Conservation (phyloP, 2,888 invertebrate genomes). For the Sepioteuthis lessoniana region DNA sequence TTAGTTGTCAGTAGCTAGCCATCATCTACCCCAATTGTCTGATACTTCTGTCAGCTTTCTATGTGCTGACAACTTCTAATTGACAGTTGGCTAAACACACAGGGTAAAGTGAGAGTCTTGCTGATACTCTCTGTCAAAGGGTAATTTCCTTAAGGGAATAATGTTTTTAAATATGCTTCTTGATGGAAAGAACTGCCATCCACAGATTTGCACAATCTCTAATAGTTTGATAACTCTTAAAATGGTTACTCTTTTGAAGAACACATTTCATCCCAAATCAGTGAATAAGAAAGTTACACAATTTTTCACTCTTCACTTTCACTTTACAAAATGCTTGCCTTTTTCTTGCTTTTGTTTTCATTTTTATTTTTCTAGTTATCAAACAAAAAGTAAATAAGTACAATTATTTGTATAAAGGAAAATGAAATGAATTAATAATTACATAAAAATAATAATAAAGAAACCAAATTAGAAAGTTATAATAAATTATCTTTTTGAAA, state of each 20-base stretch:
- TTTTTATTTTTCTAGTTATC: too few species aligned
- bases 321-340: too few species aligned
- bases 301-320: too few species aligned
- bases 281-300: too few species aligned
- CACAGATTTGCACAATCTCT: not conserved
- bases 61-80: conserved; percentile 39
- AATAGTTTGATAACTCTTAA: not conserved
- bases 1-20: conserved; percentile 36
- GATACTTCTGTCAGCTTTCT: not conserved
- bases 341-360: too few species aligned
- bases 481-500: too few species aligned
- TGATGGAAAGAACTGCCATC: conserved; percentile 34
- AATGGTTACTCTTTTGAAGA: not conserved
- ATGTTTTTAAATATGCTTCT: conserved; percentile 38
- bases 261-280: too few species aligned
- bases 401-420: too few species aligned
- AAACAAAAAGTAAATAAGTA: too few species aligned
- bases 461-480: too few species aligned
- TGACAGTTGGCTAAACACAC: conserved; percentile 38
- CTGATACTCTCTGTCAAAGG: conserved; percentile 39
- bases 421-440: too few species aligned
- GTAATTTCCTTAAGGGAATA: conserved; percentile 40
- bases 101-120: conserved; percentile 24
- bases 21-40: not conserved
- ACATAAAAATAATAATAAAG: too few species aligned